Evolutionary conservation across 92 coral and sea anemone species (phyloP).

Genomic region (Parazoanthus darwini): DNA sequence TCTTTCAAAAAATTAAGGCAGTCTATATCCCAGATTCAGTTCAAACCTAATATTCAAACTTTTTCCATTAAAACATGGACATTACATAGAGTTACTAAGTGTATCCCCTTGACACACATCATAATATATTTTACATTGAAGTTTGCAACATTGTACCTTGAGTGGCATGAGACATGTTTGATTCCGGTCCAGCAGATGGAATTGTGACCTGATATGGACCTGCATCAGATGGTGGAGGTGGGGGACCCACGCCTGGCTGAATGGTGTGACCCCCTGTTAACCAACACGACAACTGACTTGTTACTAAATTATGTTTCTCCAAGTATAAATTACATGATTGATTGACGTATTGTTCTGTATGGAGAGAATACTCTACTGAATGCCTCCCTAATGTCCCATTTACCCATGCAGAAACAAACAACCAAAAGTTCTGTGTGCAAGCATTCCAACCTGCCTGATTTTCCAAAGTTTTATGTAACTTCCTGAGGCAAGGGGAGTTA

Average conservation of each 20-base stretch:
- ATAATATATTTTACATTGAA: not conserved
- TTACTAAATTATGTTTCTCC: not conserved
- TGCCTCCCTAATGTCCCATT: too few relatives aligned
- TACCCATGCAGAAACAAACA: too few relatives aligned
- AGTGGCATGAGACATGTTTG: constrained; percentile 62
- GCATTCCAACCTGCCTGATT: too few relatives aligned
- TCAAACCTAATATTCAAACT: too few relatives aligned
- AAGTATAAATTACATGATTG: not conserved
- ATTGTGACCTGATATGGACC: constrained; percentile 33
- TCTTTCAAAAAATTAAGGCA: too few relatives aligned
- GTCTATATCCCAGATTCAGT: too few relatives aligned
- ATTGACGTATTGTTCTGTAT: not conserved
- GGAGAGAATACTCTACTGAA: too few relatives aligned
- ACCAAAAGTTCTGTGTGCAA: too few relatives aligned
- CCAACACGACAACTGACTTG: not conserved
- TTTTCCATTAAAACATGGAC: too few relatives aligned
- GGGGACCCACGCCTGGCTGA: constrained; percentile 74
- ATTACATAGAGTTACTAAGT: too few relatives aligned
- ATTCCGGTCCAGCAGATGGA: constrained; percentile 54
- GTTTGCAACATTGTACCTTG: constrained; percentile 46
- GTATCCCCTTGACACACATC: not conserved
- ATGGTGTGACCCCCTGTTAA: constrained; percentile 70
- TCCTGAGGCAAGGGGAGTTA: too few relatives aligned
- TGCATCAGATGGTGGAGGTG: constrained; percentile 59
- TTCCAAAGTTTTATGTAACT: too few relatives aligned